A percentile compares a stretch with the other conserved stretches of the same genome.
These are phyloP conservation scores for Heteromyza rotundicornis DNA, from an alignment of 2,888 invertebrate species.

Conservation along the genomic window DNA sequence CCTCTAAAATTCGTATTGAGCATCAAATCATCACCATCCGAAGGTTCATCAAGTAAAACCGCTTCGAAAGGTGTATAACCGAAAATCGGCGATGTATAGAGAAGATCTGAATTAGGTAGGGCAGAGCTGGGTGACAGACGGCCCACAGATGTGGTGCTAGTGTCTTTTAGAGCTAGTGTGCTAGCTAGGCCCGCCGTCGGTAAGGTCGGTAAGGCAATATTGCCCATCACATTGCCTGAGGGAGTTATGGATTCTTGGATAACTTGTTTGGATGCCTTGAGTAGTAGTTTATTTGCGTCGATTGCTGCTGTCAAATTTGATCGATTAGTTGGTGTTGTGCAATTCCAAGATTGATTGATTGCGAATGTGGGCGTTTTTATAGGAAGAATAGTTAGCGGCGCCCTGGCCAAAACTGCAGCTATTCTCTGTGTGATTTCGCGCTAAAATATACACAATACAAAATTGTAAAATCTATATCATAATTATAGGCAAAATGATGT, in stretches of 20 bases:
- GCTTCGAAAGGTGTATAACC: conserved; percentile 66
- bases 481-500: neutral
- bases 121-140: conserved; percentile 46
- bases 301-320: conserved; percentile 51
- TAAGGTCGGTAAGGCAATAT: neutral
- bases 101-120: conserved; percentile 62
- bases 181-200: conserved; percentile 15
- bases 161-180: conserved; percentile 46
- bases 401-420: conserved; percentile 72
- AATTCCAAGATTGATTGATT: conserved; percentile 46
- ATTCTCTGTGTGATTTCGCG: conserved; percentile 78
- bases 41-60: conserved; percentile 62
- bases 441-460: no score
- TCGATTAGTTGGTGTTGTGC: conserved; percentile 39
- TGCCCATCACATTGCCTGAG: neutral
- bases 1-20: conserved; percentile 65
- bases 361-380: conserved; percentile 71
- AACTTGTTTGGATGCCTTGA: conserved; percentile 18
- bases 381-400: conserved; percentile 74
- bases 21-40: conserved; percentile 66
- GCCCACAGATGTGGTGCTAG: conserved; percentile 38
- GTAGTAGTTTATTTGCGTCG: conserved; percentile 1
- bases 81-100: conserved; percentile 68
- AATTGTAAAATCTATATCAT: conserved; percentile 4
- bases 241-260: conserved; percentile 22